Conservation (phyloP, 2,888 invertebrate species). For the Sarcophaga variegata region DNA sequence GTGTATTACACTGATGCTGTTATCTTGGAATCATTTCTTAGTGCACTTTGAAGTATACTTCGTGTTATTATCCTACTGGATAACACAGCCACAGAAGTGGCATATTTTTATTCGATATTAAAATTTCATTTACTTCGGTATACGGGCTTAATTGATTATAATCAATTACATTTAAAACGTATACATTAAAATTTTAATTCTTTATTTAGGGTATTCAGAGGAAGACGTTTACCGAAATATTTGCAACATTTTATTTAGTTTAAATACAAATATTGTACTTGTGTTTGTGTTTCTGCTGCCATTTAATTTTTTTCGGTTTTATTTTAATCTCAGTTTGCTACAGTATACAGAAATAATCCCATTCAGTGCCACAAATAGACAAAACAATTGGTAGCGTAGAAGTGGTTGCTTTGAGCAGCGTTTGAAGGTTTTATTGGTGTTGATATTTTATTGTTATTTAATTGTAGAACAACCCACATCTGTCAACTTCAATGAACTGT, state of each 20-base stretch:
- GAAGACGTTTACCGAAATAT: background rate
- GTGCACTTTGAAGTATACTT: too few relatives aligned
- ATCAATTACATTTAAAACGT: too few relatives aligned
- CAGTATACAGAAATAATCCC: background rate
- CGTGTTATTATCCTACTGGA: too few relatives aligned
- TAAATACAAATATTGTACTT: background rate
- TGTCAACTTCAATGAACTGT: slow-evolving; percentile 79
- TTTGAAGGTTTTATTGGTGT: slow-evolving; percentile 46
- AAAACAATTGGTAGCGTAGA: background rate
- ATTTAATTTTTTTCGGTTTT: background rate
- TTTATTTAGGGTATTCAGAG: background rate
- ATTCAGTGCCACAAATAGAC: background rate
- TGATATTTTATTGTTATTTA: slow-evolving; percentile 63
- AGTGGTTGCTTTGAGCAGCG: background rate
- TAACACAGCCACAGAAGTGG: too few relatives aligned
- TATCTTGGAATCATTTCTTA: too few relatives aligned
- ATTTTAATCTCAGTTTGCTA: background rate
- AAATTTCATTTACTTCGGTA: too few relatives aligned
- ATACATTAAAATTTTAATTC: background rate
- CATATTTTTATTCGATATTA: too few relatives aligned
- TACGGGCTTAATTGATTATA: too few relatives aligned
- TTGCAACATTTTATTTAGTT: background rate
- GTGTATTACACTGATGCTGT: too few relatives aligned
- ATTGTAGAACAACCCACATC: slow-evolving; percentile 76
- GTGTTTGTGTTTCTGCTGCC: background rate